Conservation (phyloP, 2,797 vertebrate genomes). For the Phoeniculus purpureus region DNA sequence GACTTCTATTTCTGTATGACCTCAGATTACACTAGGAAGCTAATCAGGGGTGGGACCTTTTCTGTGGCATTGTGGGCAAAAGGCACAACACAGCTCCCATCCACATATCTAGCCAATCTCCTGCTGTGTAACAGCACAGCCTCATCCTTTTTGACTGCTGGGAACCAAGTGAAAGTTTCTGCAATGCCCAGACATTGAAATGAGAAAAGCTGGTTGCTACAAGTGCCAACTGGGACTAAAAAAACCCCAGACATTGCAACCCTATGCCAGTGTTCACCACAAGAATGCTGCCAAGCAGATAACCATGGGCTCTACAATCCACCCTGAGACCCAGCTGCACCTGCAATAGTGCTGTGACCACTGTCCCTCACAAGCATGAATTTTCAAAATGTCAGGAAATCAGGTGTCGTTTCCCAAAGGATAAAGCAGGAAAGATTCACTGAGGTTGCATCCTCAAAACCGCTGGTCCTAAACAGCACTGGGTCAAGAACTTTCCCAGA, state of each 20-base stretch:
- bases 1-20: background rate
- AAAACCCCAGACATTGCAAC: background rate
- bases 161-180: background rate
- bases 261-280: background rate
- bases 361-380: background rate
- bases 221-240: background rate
- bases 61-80: background rate
- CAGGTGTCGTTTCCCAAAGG: background rate
- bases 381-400: background rate
- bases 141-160: fast-evolving
- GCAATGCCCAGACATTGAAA: background rate
- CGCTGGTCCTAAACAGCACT: background rate
- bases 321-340: background rate
- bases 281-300: background rate
- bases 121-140: background rate
- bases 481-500: background rate
- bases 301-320: background rate
- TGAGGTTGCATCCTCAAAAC: background rate
- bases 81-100: background rate
- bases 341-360: background rate
- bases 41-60: background rate
- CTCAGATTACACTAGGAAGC: background rate
- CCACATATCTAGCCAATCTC: background rate
- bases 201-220: background rate
- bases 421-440: background rate